Percentiles rank a stretch among this genome's conserved stretches.
These are phyloP conservation scores for Dendrolimus pini DNA, from an alignment of 2,888 invertebrate genomes.

Conservation along the genomic window DNA sequence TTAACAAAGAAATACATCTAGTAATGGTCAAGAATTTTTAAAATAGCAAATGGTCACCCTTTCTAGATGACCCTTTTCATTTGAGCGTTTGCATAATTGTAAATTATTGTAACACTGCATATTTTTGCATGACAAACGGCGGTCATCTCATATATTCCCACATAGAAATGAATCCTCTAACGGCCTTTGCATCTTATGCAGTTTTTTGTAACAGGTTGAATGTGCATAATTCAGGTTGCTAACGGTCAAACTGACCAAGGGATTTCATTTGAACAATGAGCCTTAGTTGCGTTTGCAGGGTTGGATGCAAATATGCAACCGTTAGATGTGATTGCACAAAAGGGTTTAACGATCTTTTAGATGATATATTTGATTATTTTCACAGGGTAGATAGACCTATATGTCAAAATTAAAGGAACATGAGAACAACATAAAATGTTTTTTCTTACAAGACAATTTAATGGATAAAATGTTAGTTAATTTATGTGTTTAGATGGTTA, in stretches of 20 bases:
- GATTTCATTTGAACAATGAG: constrained; percentile 27
- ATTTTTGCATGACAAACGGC: constrained; percentile 47
- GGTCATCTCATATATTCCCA: constrained; percentile 43
- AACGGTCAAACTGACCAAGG: constrained; percentile 29
- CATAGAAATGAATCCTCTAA: constrained; percentile 10
- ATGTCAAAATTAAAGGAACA: no score
- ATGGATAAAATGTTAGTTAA: no score
- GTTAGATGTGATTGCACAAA: constrained; percentile 24
- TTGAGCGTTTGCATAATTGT: constrained; percentile 51
- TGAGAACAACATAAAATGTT: no score
- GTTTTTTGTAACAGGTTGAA: constrained; percentile 35
- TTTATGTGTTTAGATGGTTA: no score
- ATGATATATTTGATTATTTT: background rate
- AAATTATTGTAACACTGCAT: constrained; percentile 44
- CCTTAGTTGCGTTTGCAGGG: constrained; percentile 36
- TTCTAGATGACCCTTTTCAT: constrained; percentile 23
- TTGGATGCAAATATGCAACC: constrained; percentile 53
- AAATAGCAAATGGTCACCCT: constrained; percentile 10
- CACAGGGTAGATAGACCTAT: no score
- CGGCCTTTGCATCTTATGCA: constrained; percentile 8
- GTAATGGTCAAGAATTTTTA: background rate
- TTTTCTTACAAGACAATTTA: no score
- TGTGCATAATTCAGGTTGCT: constrained; percentile 33
- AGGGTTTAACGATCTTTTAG: background rate
- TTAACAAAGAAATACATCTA: constrained; percentile 1